Evolutionary conservation across 2,888 invertebrate genomes (phyloP), one percentile per base, ranked within the genome.

Genomic region (Trilocha varians): DNA sequence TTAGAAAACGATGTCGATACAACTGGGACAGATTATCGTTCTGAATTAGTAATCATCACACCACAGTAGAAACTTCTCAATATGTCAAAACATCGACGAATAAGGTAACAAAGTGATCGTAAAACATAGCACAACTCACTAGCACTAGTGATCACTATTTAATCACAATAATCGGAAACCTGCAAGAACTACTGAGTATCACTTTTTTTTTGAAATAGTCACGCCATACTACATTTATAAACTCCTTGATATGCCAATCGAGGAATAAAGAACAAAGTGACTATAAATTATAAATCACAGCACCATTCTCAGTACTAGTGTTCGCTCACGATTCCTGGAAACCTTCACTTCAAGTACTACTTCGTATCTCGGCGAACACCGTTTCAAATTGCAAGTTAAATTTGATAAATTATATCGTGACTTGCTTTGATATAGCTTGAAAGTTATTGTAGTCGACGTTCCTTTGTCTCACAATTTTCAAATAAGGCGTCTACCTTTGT

Each of bases 1-100:
- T 49, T 52, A 46, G 46, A 40, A 45, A 42, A 36, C 45, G 46
- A 55, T 53, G 50, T 50, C 48, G 41, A 39, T 32, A 40, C 16
- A 40, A 32, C 38, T 48, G 45, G 41, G 41, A n/a, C n/a, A n/a
- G n/a, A 25, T 25, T 25, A 9, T 2, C 5, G 25, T 9, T 9
- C 25, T 11, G 25, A 11, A 25, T 25, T 25, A 25, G 25, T 25
- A 2, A 11, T 2, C 25, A 9, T 25, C 25, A 4, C 0, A 25
- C 3, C 8, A 25, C 2, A 25, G 6, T 25, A 3, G 25, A n/a
- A n/a, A n/a, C n/a, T n/a, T n/a, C n/a, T n/a, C n/a, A n/a, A n/a
- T n/a, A n/a, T n/a, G n/a, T n/a, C n/a, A n/a, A n/a, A n/a, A n/a
- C n/a, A n/a, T n/a, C n/a, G n/a, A n/a, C n/a, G n/a, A n/a, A n/a